Conservation (phyloP, 2,797 vertebrate genomes). For the Serranus cabrilla region DNA sequence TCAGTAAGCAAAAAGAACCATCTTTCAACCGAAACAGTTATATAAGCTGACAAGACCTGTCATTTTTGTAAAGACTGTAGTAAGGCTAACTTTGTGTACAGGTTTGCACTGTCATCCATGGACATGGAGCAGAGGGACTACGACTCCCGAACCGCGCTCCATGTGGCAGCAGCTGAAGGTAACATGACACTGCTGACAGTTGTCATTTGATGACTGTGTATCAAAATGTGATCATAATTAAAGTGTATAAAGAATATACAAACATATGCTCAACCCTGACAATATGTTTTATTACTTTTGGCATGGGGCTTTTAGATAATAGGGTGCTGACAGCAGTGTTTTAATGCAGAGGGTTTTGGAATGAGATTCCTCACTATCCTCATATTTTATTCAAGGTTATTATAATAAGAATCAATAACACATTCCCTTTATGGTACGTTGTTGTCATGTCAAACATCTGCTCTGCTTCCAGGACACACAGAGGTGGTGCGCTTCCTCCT, state of each 20-base stretch:
- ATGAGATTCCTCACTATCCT: neutral
- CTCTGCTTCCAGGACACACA: conserved; percentile 87
- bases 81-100: conserved; percentile 51
- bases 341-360: neutral
- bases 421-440: neutral
- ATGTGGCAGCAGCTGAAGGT: conserved; percentile 96
- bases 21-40: too few species aligned
- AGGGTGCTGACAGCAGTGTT: neutral
- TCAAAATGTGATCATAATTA: neutral
- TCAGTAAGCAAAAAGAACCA: too few species aligned
- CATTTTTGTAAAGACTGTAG: too few species aligned
- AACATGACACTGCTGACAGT: neutral
- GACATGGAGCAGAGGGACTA: conserved; percentile 97
- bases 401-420: neutral
- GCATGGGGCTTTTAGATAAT: neutral
- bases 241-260: neutral
- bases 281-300: neutral
- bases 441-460: neutral
- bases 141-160: conserved; percentile 93
- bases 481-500: conserved; percentile 96
- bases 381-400: neutral
- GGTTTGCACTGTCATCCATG: conserved; percentile 94
- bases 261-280: neutral
- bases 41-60: too few species aligned
- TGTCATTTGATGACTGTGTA: neutral